These are phyloP conservation scores for Crossocerus cetratus DNA, from an alignment of 2,888 invertebrate species.

Conservation along the genomic window DNA sequence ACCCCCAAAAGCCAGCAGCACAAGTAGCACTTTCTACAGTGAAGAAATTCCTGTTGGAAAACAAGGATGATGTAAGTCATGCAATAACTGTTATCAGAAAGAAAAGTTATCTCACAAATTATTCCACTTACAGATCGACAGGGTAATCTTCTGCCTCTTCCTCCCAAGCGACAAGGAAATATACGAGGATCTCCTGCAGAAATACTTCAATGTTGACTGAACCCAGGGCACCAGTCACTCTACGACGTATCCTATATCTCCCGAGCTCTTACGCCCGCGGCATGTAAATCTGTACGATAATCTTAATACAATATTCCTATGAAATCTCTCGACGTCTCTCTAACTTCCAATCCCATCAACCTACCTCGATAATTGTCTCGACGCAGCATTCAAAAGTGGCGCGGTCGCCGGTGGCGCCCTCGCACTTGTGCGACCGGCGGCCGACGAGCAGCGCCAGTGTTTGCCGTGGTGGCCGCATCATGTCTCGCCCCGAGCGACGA, in stretches of 20 bases:
- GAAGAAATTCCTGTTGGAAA: constrained; percentile 81
- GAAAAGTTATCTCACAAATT: neutral
- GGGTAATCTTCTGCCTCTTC: constrained; percentile 90
- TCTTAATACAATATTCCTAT: constrained; percentile 38
- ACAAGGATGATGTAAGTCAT: constrained; percentile 76
- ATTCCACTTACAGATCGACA: constrained; percentile 80
- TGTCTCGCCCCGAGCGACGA: constrained; percentile 75
- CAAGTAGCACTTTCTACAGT: constrained; percentile 85
- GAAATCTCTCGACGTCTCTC: constrained; percentile 13
- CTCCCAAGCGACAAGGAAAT: constrained; percentile 84
- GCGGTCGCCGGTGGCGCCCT: constrained; percentile 8
- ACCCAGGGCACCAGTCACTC: neutral
- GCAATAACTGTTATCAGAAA: accelerated
- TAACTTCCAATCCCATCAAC: neutral
- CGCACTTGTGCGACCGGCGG: neutral
- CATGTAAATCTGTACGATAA: constrained; percentile 30
- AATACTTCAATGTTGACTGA: constrained; percentile 83
- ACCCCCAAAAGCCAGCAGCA: constrained; percentile 88
- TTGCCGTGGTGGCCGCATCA: constrained; percentile 56
- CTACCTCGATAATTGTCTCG: neutral
- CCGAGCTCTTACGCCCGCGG: neutral
- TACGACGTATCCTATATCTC: neutral
- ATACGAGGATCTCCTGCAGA: constrained; percentile 84
- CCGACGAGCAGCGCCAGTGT: constrained; percentile 50
- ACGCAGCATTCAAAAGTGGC: constrained; percentile 26